These are phyloP conservation scores for Indicator indicator DNA, from an alignment of 2,113 vertebrate genomes.

Conservation along the genomic window DNA sequence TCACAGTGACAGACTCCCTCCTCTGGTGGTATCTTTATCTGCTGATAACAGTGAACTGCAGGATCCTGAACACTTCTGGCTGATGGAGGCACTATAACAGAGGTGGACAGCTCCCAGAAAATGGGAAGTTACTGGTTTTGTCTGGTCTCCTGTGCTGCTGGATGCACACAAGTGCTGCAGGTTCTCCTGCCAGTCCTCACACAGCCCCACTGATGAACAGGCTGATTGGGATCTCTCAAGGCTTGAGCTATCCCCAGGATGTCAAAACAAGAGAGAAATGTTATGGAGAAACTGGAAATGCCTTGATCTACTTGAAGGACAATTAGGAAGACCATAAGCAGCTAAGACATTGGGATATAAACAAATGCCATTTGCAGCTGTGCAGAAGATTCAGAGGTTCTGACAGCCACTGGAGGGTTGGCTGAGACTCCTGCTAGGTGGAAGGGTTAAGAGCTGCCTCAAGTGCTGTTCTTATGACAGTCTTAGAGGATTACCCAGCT, in stretches of 20 bases:
- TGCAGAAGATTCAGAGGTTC: not conserved
- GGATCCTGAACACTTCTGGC: not conserved
- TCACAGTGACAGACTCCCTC: not conserved
- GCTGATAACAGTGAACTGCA: not conserved
- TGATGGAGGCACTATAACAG: not conserved
- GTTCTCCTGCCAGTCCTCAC: not conserved
- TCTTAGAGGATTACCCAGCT: not conserved
- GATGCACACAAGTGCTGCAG: fast-evolving
- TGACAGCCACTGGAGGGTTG: not conserved
- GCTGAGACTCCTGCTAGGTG: not conserved
- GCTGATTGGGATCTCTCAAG: not conserved
- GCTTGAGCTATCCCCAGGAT: not conserved
- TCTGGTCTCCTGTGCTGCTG: not conserved
- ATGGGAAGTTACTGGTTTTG: not conserved
- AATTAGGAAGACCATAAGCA: not conserved
- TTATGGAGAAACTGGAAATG: not conserved
- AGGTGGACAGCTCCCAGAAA: not conserved
- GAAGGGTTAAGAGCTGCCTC: not conserved
- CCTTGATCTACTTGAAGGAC: not conserved
- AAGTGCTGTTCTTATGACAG: not conserved
- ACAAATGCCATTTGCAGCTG: not conserved
- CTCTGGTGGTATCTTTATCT: not conserved
- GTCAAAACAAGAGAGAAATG: not conserved
- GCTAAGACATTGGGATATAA: not conserved
- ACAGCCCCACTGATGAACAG: not conserved